Evolutionary conservation across 2,888 invertebrate genomes (phyloP).

Genomic region (Drosophila mimica): DNA sequence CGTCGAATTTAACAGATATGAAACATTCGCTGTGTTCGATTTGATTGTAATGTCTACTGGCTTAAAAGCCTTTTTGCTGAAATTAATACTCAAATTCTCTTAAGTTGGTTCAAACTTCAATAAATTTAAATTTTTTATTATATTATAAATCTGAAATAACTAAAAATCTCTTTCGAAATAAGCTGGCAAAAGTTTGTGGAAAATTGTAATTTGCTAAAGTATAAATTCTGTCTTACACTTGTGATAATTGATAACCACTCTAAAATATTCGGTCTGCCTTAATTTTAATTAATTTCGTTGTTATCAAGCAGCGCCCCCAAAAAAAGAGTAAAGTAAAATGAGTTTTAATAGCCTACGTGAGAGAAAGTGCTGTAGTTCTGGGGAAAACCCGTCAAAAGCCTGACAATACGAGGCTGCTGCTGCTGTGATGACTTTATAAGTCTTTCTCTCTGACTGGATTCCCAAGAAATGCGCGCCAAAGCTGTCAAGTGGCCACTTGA

Average conservation of each 20-base stretch:
- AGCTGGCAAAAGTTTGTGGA: background rate
- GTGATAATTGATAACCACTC: background rate
- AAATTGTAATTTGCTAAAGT: background rate
- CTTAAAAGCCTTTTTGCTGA: background rate
- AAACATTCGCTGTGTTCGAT: background rate
- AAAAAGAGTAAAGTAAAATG: slow-evolving; percentile 34
- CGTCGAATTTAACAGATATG: background rate
- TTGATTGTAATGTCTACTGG: background rate
- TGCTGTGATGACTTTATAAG: slow-evolving; percentile 42
- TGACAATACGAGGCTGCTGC: slow-evolving; percentile 21
- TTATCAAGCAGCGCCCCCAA: slow-evolving; percentile 32
- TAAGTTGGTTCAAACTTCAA: background rate
- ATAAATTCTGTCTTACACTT: background rate
- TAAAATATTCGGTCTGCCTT: background rate
- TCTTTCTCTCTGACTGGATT: slow-evolving; percentile 37
- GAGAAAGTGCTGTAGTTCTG: slow-evolving; percentile 77
- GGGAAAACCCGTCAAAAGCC: slow-evolving; percentile 56
- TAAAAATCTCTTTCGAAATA: background rate
- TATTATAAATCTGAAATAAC: slow-evolving; percentile 1
- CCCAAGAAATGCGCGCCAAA: slow-evolving; percentile 37
- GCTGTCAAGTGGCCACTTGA: slow-evolving; percentile 47
- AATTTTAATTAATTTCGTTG: slow-evolving; percentile 42
- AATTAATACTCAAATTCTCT: background rate
- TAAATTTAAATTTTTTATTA: background rate
- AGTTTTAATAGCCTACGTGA: slow-evolving; percentile 73